Conservation (phyloP, 2,797 vertebrate genomes). For the Crocidura indochinensis region DNA sequence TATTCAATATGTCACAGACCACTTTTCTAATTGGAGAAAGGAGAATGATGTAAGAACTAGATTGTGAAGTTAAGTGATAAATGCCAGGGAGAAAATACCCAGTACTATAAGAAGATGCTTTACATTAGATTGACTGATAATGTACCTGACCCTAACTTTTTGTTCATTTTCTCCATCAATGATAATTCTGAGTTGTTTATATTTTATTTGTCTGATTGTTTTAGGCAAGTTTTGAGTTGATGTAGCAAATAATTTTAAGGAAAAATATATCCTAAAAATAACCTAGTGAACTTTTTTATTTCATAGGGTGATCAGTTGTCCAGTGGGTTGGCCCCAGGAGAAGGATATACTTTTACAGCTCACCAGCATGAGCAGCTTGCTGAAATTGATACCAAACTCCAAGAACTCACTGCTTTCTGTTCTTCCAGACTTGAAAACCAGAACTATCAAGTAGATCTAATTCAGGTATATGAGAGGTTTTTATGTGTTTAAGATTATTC, state of each 20-base stretch:
- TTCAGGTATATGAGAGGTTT: not conserved
- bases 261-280: not conserved
- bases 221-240: constrained; percentile 15
- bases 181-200: constrained; percentile 34
- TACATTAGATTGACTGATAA: constrained; percentile 19
- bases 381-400: constrained; percentile 93
- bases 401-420: constrained; percentile 82
- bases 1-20: not conserved
- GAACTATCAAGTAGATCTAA: constrained; percentile 84
- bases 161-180: not conserved
- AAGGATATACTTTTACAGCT: constrained; percentile 92
- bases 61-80: constrained; percentile 42
- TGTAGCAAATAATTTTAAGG: not conserved
- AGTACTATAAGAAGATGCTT: constrained; percentile 11
- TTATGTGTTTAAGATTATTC: not conserved
- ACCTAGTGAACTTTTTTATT: constrained; percentile 29
- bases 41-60: constrained; percentile 32
- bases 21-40: constrained; percentile 52
- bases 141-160: constrained; percentile 1
- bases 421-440: constrained; percentile 48
- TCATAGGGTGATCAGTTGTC: constrained; percentile 81
- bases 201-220: not conserved
- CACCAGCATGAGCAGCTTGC: constrained; percentile 91
- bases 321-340: constrained; percentile 88
- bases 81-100: not conserved